phyloP scores from a whole-genome alignment of 2,113 vertebrate genomes.

The Stegostoma tigrinum region DNA sequence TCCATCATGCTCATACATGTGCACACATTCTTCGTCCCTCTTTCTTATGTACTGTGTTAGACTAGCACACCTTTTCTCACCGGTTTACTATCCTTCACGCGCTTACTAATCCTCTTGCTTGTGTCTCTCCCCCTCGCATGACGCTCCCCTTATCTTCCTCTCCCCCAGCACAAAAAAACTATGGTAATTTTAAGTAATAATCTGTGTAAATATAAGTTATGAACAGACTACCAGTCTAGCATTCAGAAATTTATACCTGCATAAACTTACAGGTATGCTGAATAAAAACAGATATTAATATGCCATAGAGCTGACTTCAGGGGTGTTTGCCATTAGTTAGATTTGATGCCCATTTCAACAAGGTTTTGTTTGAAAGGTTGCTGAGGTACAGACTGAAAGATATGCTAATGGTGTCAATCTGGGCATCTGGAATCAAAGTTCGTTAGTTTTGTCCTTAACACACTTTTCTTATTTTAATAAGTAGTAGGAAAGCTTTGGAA shows the following conservation, averaged over 20 bases:
- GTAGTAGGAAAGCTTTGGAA: neutral
- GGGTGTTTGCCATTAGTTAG: neutral
- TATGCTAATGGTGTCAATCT: too few relatives aligned
- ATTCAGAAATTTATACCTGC: neutral
- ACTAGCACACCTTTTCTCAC: too few relatives aligned
- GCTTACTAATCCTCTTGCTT: too few relatives aligned
- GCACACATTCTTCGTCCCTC: too few relatives aligned
- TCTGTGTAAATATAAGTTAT: neutral
- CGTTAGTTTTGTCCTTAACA: neutral
- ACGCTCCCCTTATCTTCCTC: too few relatives aligned
- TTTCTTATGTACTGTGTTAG: too few relatives aligned
- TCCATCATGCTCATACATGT: too few relatives aligned
- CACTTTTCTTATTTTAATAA: neutral
- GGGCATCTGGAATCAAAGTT: neutral
- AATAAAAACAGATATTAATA: neutral
- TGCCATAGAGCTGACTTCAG: neutral
- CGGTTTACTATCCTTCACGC: too few relatives aligned
- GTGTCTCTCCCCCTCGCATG: too few relatives aligned
- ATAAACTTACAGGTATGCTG: neutral
- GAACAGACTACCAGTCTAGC: neutral
- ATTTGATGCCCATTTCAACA: neutral
- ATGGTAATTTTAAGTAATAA: neutral
- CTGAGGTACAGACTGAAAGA: neutral
- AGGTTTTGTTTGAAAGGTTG: neutral
- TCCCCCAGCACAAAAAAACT: neutral